These are phyloP conservation scores for Esox masquinongy DNA, from an alignment of 2,797 vertebrate genomes.

Conservation along the genomic window DNA sequence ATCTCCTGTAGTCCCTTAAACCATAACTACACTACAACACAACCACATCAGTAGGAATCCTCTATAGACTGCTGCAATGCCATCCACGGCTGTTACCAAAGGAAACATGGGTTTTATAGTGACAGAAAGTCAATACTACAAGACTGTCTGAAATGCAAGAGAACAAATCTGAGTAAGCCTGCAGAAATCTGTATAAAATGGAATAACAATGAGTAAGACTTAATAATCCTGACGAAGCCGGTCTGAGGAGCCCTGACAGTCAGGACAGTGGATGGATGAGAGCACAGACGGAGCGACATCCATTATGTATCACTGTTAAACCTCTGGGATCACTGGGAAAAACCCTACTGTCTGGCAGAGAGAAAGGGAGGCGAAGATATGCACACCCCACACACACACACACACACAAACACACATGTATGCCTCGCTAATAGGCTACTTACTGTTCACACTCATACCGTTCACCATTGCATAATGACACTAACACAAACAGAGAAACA, in stretches of 20 bases:
- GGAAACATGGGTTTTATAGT: slow-evolving; percentile 64
- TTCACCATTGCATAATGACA: slow-evolving; percentile 15
- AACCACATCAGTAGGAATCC: slow-evolving; percentile 59
- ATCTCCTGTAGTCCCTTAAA: slow-evolving; percentile 3
- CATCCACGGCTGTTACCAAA: slow-evolving; percentile 57
- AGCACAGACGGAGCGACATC: slow-evolving; percentile 68
- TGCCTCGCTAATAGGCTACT: slow-evolving; percentile 59
- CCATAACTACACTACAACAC: slow-evolving; percentile 15
- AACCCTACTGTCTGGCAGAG: slow-evolving; percentile 13
- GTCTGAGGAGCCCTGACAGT: slow-evolving; percentile 69
- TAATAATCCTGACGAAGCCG: slow-evolving; percentile 79
- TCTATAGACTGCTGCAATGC: slow-evolving; percentile 55
- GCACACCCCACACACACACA: slow-evolving; percentile 21
- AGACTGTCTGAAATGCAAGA: slow-evolving; percentile 61
- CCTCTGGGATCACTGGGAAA: slow-evolving; percentile 54
- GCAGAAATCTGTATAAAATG: slow-evolving; percentile 71
- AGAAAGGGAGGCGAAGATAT: slow-evolving; percentile 22
- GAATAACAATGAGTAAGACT: slow-evolving; percentile 78
- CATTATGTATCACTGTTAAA: slow-evolving; percentile 74
- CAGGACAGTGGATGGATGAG: slow-evolving; percentile 71
- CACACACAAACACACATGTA: slow-evolving; percentile 25
- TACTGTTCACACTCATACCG: slow-evolving; percentile 29
- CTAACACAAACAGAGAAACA: slow-evolving; percentile 13
- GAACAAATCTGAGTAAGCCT: slow-evolving; percentile 64
- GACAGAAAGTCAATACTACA: slow-evolving; percentile 67